These are phyloP conservation scores for Lontra canadensis DNA, from an alignment of 2,113 vertebrate species.

Conservation along the genomic window DNA sequence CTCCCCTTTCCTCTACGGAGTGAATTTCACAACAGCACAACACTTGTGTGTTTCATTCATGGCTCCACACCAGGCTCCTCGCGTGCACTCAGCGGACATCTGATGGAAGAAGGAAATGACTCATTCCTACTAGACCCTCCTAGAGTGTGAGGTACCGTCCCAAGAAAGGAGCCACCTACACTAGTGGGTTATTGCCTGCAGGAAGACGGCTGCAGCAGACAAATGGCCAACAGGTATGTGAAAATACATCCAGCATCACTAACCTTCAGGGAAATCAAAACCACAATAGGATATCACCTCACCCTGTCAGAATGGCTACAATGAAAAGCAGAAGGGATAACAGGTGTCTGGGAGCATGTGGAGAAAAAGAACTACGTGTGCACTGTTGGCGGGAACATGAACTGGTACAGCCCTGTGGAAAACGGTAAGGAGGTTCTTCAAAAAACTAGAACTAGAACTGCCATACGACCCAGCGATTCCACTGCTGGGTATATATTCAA, in stretches of 20 bases:
- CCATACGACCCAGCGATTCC: background rate
- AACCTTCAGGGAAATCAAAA: background rate
- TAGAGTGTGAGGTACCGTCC: background rate
- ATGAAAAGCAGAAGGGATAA: background rate
- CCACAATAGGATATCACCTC: background rate
- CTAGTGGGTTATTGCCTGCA: rapidly evolving
- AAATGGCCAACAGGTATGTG: too few species aligned
- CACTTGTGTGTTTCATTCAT: rapidly evolving
- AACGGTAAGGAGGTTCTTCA: background rate
- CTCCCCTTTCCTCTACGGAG: background rate
- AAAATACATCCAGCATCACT: background rate
- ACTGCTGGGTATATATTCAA: background rate
- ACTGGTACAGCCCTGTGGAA: background rate
- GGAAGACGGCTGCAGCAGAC: background rate
- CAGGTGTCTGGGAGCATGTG: rapidly evolving
- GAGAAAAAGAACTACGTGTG: background rate
- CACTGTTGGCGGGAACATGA: background rate
- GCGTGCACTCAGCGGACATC: rapidly evolving
- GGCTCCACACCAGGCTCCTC: background rate
- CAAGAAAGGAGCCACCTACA: background rate
- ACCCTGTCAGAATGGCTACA: background rate
- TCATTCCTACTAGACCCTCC: rapidly evolving
- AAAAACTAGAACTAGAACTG: background rate
- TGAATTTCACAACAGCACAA: background rate
- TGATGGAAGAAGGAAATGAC: background rate